Base-by-base conservation (phyloP, 92 coral and sea anemone genomes). In the Pocillopora meandrina region DNA sequence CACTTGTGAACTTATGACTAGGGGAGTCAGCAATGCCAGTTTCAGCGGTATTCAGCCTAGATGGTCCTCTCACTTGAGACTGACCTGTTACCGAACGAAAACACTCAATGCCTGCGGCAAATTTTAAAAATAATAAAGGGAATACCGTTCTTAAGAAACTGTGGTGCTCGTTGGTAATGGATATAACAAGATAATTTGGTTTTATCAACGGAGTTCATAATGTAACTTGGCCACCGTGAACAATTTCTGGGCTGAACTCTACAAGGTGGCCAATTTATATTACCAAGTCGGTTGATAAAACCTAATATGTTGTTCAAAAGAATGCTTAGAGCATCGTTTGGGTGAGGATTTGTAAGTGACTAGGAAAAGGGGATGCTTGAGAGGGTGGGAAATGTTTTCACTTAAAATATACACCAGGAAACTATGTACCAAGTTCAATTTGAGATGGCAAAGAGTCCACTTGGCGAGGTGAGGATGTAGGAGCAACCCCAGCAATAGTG, bases 401-500 rank as follows among this genome's bases (percentile, higher is more conserved):
- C 4, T 31, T 49, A 17, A 49, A 56, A 23, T n/a, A 19, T 52
- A 13, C 56, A 74, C 78, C 9, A 80, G 52, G 17, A 36, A 34
- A 76, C 15, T 60, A n/a, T 61, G 70, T 75, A 78, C 83, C 87
- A 14, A 68, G 84, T 52, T 84, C 91, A 23, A 85, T 85, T 34
- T 77, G 86, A 8, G 97, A 85, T 49, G 92, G 91, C 49, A 91
- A 88, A 17, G 81, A 88, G 31, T 92, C 91, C 83, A 88, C 87
- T 58, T 91, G 69, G 61, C n/a, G 89, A 31, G 85, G 69, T 15
- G 76, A 82, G 31, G 74, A 52, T 7, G 36, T 59, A 12, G 85
- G 71, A 42, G 5, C 52, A 18, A 69, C 69, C 36, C 59, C 65
- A 13, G 49, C 21, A 33, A 42, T 7, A 42, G 52, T 42, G 6